phyloP scores from a whole-genome alignment of 2,888 invertebrate genomes.

The Ectemnius cavifrons region DNA sequence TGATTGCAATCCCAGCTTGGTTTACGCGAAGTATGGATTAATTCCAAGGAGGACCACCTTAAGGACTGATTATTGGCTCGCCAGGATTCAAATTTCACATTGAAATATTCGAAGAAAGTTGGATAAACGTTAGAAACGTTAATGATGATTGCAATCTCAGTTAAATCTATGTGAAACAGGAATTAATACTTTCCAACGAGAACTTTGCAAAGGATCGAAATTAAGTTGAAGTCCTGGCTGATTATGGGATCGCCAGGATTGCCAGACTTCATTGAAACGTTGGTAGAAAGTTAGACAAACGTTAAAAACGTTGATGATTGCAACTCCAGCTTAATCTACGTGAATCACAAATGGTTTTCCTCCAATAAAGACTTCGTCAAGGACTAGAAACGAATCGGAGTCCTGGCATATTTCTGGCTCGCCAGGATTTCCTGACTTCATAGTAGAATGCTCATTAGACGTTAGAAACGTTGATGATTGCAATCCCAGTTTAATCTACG shows the following conservation, averaged over 20 bases:
- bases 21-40: too few relatives aligned
- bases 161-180: too few relatives aligned
- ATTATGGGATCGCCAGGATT: conserved; percentile 1
- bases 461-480: too few relatives aligned
- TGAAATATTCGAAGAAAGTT: neutral
- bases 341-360: conserved; percentile 73
- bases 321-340: conserved; percentile 69
- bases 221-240: too few relatives aligned
- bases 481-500: too few relatives aligned
- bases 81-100: conserved; percentile 5
- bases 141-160: too few relatives aligned
- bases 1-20: too few relatives aligned
- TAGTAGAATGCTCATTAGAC: neutral
- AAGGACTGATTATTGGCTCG: too few relatives aligned
- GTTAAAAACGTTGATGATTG: conserved; percentile 11
- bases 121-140: neutral
- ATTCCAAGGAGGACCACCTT: too few relatives aligned
- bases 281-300: neutral
- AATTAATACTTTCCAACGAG: neutral
- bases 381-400: too few relatives aligned
- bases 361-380: conserved; percentile 66
- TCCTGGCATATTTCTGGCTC: neutral
- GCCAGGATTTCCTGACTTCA: neutral
- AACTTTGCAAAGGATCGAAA: too few relatives aligned
- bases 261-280: neutral